Evolutionary conservation across 1,140 invertebrate genomes (phyloP), one percentile per base, ranked within the genome.

Genomic region (Nixonia krombeini): DNA sequence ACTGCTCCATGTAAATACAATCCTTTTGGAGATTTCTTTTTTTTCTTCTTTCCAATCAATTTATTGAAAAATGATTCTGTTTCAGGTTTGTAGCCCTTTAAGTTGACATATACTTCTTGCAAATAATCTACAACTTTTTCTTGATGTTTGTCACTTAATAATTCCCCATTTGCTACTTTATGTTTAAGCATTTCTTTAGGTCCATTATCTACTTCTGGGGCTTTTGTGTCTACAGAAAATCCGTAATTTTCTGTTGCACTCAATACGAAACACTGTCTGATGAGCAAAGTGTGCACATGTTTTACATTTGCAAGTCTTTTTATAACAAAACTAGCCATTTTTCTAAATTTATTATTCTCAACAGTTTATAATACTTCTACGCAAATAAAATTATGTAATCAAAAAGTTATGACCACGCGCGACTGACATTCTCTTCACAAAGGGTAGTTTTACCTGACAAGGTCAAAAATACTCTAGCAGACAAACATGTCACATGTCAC

Each of bases 1-100:
- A 96, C 93, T 76, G 93, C 90, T 37, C 94, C 94, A 84, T 92
- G 91, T 37, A 96, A 88, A 74, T 96, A 96, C 5, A 96, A 80
- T 4, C 94, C 94, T 81, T 91, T 90, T 0, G 92, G 92, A 9
- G 87, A 81, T 18, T 71, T 75, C 75, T 59, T 41, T 76, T 81
- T 83, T 84, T 78, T 81, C 58, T 68, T 78, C 29, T 57, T 74
- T 40, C 61, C 74, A 59, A 84, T 82, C 72, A 72, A 88, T 76
- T 80, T 89, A 55, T 57, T 70, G 10, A 87, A 79, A 25, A 83
- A 53, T 38, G 57, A 78, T 38, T 59, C 71, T 66, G 82, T 87
- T 13, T 80, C 76, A 15, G 89, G 89, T 55, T 80, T 72, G 70
- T 94, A 95, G 16, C 77, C 70, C 55, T 87, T 76, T 1, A 94